phyloP scores from a whole-genome alignment of 2,888 invertebrate genomes.

The Protophormia terraenovae region DNA sequence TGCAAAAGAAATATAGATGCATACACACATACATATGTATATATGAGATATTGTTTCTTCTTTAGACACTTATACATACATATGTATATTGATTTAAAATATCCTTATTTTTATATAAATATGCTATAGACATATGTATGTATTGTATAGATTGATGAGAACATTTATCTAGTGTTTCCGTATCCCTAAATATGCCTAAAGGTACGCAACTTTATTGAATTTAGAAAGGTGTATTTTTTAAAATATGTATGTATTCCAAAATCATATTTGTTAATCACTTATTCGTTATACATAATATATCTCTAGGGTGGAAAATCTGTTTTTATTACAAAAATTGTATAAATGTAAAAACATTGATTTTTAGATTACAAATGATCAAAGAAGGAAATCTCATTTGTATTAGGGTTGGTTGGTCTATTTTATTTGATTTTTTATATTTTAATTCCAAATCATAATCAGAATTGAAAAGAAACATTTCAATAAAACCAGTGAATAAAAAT shows the following conservation, averaged over 20 bases:
- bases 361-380: neutral
- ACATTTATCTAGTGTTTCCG: slow-evolving; percentile 9
- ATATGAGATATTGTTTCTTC: neutral
- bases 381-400: neutral
- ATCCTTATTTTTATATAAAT: neutral
- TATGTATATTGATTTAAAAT: neutral
- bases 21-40: no score
- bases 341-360: neutral
- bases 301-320: neutral
- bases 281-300: neutral
- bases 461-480: no score
- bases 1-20: no score
- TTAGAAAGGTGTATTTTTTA: slow-evolving; percentile 6
- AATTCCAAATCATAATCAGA: no score
- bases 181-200: slow-evolving; percentile 1
- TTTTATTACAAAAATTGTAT: neutral
- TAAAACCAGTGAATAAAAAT: no score
- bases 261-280: no score
- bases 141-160: neutral
- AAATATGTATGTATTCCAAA: slow-evolving; percentile 41
- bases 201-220: neutral
- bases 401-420: neutral
- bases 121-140: neutral
- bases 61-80: neutral
- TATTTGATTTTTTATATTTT: neutral